Conservation (phyloP, 1,140 invertebrate genomes). For the Pollicipes pollicipes region DNA sequence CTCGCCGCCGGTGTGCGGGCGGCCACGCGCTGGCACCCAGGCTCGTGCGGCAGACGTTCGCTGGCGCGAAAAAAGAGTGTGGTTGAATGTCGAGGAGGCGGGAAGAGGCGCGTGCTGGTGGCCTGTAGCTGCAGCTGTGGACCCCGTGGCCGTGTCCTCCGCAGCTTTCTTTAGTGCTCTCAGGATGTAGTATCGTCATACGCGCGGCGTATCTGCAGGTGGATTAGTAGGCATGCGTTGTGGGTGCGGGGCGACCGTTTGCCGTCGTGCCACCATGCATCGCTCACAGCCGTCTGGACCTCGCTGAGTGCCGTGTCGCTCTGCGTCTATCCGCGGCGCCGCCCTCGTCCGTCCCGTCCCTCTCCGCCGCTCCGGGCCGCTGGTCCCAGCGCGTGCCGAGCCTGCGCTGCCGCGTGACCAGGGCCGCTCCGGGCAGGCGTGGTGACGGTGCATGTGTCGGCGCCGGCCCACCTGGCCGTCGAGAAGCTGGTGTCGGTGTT, state of each 20-base stretch:
- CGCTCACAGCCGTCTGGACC: too few relatives aligned
- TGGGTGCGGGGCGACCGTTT: too few relatives aligned
- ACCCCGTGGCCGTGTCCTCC: too few relatives aligned
- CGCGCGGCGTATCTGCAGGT: too few relatives aligned
- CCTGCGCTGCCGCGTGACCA: not conserved
- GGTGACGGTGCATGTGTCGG: not conserved
- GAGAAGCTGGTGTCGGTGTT: not conserved
- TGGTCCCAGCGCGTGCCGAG: constrained; percentile 1
- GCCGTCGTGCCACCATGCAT: too few relatives aligned
- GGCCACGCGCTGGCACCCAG: not conserved
- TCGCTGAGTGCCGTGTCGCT: too few relatives aligned
- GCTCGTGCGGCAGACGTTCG: not conserved
- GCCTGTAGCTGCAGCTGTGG: not conserved
- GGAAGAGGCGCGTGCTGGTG: not conserved
- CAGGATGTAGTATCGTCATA: too few relatives aligned
- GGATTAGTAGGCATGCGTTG: too few relatives aligned
- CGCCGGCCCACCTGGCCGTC: not conserved
- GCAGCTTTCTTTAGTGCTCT: too few relatives aligned
- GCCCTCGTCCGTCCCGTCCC: too few relatives aligned
- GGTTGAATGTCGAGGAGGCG: not conserved
- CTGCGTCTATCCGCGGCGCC: too few relatives aligned
- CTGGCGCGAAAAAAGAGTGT: not conserved
- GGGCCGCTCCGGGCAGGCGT: too few relatives aligned
- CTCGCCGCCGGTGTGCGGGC: not conserved
- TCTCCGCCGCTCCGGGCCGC: constrained; percentile 32